Conservation (phyloP, 37 sponge, comb jelly and placozoan genomes). For the Lycopodina hypogea region DNA sequence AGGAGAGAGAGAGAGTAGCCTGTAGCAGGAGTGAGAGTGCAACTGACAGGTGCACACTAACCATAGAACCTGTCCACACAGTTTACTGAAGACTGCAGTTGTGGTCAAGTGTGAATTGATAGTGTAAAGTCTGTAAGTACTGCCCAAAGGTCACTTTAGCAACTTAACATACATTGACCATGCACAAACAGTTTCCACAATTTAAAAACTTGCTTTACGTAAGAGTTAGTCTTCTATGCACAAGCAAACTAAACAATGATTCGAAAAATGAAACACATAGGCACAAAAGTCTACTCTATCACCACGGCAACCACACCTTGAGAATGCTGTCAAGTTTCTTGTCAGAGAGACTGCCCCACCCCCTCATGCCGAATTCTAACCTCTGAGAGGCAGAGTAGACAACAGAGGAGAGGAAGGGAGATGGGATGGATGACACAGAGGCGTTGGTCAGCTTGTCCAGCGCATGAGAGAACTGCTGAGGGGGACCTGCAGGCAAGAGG, state of each 20-base stretch:
- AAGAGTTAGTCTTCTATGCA: too few relatives aligned
- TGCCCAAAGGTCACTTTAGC: too few relatives aligned
- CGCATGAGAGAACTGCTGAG: conserved; percentile 31
- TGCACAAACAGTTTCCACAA: too few relatives aligned
- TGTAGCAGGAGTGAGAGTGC: background rate
- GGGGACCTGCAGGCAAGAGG: background rate
- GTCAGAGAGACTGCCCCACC: conserved; percentile 17
- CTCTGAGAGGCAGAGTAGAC: conserved; percentile 47
- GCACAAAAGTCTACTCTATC: too few relatives aligned
- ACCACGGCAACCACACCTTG: conserved; percentile 22
- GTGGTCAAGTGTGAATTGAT: background rate
- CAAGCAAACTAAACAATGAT: too few relatives aligned
- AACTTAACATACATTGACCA: too few relatives aligned
- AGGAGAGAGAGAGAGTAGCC: background rate
- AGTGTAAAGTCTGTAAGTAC: too few relatives aligned
- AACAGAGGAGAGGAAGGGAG: conserved; percentile 40
- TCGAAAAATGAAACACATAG: too few relatives aligned
- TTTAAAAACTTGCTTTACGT: too few relatives aligned
- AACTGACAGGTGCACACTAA: background rate
- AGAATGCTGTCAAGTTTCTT: conserved; percentile 33
- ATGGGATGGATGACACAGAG: background rate
- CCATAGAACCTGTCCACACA: too few relatives aligned
- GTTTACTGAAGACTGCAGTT: background rate
- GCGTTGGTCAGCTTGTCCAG: conserved; percentile 44
- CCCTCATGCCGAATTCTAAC: conserved; percentile 26